phyloP scores from a whole-genome alignment of 2,797 vertebrate species.

The Myripristis jacobus region DNA sequence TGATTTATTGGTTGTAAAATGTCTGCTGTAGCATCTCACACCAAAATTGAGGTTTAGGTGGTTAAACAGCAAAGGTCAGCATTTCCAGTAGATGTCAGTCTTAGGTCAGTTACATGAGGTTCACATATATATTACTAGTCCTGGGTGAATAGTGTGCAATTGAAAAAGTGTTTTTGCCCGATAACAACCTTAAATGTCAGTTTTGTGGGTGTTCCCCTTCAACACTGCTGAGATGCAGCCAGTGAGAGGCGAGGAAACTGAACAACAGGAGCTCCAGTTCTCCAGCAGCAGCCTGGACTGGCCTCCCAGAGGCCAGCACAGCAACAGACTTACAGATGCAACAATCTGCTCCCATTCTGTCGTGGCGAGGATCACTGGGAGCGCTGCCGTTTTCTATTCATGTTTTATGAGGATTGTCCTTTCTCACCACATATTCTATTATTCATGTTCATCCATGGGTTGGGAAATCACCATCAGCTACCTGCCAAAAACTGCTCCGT shows the following conservation, averaged over 20 bases:
- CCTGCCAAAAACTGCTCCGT: conserved; percentile 7
- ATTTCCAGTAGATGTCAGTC: background rate
- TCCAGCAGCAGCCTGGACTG: conserved; percentile 43
- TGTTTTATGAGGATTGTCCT: conserved; percentile 43
- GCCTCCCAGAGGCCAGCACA: conserved; percentile 43
- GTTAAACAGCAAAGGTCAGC: conserved; percentile 23
- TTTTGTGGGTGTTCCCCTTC: background rate
- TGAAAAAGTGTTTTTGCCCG: conserved; percentile 31
- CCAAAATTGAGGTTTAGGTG: conserved; percentile 9
- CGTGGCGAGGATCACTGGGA: conserved; percentile 34
- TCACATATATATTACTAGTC: too few relatives aligned
- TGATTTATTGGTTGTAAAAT: conserved; percentile 6
- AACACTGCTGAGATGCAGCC: conserved; percentile 66
- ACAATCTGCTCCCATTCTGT: conserved; percentile 36
- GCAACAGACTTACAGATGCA: conserved; percentile 40
- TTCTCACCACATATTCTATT: conserved; percentile 49
- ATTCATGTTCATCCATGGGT: conserved; percentile 51
- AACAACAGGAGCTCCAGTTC: conserved; percentile 25
- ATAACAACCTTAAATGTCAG: background rate
- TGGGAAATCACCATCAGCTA: conserved; percentile 18
- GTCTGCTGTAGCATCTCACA: conserved; percentile 10
- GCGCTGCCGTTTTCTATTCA: conserved; percentile 18
- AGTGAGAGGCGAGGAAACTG: conserved; percentile 17
- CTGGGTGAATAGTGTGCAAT: too few relatives aligned
- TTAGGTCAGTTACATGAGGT: too few relatives aligned